Evolutionary conservation across 2,888 invertebrate species (phyloP).

Genomic region (Ormyrus pomaceus): DNA sequence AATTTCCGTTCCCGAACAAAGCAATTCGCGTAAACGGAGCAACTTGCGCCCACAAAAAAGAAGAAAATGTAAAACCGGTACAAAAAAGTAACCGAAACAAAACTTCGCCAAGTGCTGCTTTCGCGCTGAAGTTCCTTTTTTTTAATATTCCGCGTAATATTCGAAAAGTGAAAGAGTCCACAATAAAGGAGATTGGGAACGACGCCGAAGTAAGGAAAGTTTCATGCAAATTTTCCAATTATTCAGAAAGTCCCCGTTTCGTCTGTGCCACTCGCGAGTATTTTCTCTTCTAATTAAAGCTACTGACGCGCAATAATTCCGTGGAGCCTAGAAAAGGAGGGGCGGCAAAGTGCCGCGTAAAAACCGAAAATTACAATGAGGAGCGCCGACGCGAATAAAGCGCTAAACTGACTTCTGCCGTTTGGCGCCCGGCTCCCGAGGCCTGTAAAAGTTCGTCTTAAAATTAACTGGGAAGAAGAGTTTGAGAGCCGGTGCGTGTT

Average conservation of each 20-base stretch:
- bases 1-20: no score
- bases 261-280: conserved; percentile 1
- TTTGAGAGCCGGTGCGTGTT: no score
- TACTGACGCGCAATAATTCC: conserved; percentile 40
- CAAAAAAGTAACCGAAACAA: no score
- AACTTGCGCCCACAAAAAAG: no score
- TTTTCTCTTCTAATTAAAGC: conserved; percentile 49
- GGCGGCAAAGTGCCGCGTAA: conserved; percentile 30
- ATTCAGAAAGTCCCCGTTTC: conserved; percentile 16
- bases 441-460: no score
- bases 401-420: conserved; percentile 1
- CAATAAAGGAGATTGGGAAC: conserved; percentile 12
- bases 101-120: no score
- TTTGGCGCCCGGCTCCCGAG: no score
- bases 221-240: conserved; percentile 46
- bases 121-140: no score
- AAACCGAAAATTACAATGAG: conserved; percentile 44
- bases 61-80: no score
- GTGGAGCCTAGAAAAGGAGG: conserved; percentile 13
- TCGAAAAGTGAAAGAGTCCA: background rate
- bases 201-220: conserved; percentile 25
- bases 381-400: conserved; percentile 1
- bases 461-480: no score
- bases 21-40: no score
- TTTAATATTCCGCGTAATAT: no score